phyloP scores from a whole-genome alignment of 2,113 vertebrate species.

The Anhinga rufa region DNA sequence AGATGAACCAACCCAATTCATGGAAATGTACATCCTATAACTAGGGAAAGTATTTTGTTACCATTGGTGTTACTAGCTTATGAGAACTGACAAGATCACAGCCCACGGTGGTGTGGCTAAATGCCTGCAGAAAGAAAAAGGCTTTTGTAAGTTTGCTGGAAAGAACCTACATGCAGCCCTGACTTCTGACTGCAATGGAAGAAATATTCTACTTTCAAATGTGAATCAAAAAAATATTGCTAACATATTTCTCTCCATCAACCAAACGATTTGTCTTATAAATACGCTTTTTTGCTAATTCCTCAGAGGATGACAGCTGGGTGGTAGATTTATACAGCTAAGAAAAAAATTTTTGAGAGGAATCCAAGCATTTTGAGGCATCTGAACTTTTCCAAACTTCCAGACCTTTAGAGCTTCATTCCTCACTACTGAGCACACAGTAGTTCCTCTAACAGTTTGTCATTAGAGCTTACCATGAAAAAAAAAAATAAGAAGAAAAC shows the following conservation, averaged over 20 bases:
- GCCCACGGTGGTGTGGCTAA: slow-evolving; percentile 23
- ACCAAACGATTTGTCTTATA: slow-evolving; percentile 42
- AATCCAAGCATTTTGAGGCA: slow-evolving; percentile 56
- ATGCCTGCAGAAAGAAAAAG: slow-evolving; percentile 62
- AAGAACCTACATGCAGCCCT: slow-evolving; percentile 22
- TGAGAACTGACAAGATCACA: slow-evolving; percentile 68
- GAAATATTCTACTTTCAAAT: slow-evolving; percentile 56
- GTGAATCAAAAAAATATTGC: slow-evolving; percentile 46
- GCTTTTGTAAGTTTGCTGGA: slow-evolving; percentile 57
- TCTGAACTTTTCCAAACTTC: slow-evolving; percentile 56
- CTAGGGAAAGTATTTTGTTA: slow-evolving; percentile 60
- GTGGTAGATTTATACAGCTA: slow-evolving; percentile 63
- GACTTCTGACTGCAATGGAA: slow-evolving; percentile 42
- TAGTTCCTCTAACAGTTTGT: not conserved
- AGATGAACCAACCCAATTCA: slow-evolving; percentile 54
- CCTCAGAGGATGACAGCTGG: slow-evolving; percentile 42
- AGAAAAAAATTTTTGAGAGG: slow-evolving; percentile 22
- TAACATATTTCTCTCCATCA: slow-evolving; percentile 43
- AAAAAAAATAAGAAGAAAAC: not conserved
- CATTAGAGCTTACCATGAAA: not conserved
- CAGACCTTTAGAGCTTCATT: slow-evolving; percentile 49
- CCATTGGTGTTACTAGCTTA: slow-evolving; percentile 57
- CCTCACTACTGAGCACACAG: slow-evolving; percentile 25
- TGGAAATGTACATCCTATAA: slow-evolving; percentile 54
- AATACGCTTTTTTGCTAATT: slow-evolving; percentile 39